Conservation (phyloP, 1,140 invertebrate species). For the Drosophila kohkoa region DNA sequence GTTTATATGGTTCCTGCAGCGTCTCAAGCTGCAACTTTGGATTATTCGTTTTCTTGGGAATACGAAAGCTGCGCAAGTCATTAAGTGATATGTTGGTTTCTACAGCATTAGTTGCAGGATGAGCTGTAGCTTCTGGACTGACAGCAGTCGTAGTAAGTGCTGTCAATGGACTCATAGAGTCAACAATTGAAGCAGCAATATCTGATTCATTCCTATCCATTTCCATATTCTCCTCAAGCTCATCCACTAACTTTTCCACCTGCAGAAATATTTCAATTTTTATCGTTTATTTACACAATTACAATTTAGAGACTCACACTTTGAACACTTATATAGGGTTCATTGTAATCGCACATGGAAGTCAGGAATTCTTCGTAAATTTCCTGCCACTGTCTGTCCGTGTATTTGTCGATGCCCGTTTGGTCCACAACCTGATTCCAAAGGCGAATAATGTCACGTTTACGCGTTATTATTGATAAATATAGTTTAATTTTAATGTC, state of each 20-base stretch:
- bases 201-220: no score
- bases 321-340: no score
- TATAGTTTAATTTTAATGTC: not conserved
- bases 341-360: no score
- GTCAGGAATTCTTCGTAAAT: no score
- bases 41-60: slow-evolving; percentile 10
- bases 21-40: not conserved
- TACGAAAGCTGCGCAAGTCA: slow-evolving; percentile 12
- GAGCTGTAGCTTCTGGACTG: not conserved
- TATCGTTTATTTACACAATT: slow-evolving; percentile 14
- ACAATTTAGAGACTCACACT: no score
- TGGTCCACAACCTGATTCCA: no score
- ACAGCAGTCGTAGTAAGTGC: no score
- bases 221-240: not conserved
- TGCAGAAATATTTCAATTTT: not conserved
- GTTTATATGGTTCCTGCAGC: not conserved
- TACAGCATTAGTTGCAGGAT: not conserved
- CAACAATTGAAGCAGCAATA: no score
- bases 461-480: slow-evolving; percentile 3
- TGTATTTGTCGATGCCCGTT: no score
- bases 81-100: not conserved
- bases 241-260: slow-evolving; percentile 20
- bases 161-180: no score
- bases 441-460: slow-evolving; percentile 17
- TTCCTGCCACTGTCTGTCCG: no score